A percentile compares a stretch with the other conserved stretches of the same genome.
Evolutionary conservation across 2,113 vertebrate genomes (phyloP).

Genomic region (Limanda limanda): DNA sequence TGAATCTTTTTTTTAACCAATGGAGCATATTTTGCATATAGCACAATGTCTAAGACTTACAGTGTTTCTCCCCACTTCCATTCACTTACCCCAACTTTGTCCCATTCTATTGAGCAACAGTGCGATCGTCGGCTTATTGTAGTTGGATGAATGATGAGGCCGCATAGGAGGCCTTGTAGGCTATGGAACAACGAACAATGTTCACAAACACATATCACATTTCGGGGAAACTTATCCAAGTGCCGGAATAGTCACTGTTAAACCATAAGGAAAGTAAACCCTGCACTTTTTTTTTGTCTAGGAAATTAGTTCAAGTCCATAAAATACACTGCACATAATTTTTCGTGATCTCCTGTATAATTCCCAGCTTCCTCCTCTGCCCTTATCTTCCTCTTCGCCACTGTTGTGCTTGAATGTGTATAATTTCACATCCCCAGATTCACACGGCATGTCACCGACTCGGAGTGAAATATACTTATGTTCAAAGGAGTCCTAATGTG

Average conservation of each 20-base stretch:
- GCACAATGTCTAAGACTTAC: constrained; percentile 1
- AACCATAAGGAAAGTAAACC: constrained; percentile 53
- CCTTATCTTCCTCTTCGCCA: constrained; percentile 71
- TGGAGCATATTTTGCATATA: too few species aligned
- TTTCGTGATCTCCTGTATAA: constrained; percentile 74
- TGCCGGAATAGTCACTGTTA: constrained; percentile 3
- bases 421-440: constrained; percentile 81
- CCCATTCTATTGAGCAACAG: constrained; percentile 30
- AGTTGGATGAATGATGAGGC: constrained; percentile 32
- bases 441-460: constrained; percentile 81
- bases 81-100: constrained; percentile 26
- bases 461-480: constrained; percentile 80
- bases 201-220: constrained; percentile 26
- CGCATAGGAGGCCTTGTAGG: constrained; percentile 11
- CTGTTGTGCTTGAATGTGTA: constrained; percentile 79
- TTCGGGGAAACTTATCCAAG: constrained; percentile 24
- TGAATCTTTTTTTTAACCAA: too few species aligned
- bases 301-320: constrained; percentile 73
- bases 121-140: constrained; percentile 43
- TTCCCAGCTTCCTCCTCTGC: constrained; percentile 60
- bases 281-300: constrained; percentile 49
- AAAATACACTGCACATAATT: constrained; percentile 65
- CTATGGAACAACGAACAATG: neutral
- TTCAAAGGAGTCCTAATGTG: constrained; percentile 85
- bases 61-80: constrained; percentile 26